A percentile compares a stretch with the other conserved stretches of the same genome.
Evolutionary conservation across 2,797 vertebrate genomes (phyloP).

Genomic region (Echiichthys vipera): DNA sequence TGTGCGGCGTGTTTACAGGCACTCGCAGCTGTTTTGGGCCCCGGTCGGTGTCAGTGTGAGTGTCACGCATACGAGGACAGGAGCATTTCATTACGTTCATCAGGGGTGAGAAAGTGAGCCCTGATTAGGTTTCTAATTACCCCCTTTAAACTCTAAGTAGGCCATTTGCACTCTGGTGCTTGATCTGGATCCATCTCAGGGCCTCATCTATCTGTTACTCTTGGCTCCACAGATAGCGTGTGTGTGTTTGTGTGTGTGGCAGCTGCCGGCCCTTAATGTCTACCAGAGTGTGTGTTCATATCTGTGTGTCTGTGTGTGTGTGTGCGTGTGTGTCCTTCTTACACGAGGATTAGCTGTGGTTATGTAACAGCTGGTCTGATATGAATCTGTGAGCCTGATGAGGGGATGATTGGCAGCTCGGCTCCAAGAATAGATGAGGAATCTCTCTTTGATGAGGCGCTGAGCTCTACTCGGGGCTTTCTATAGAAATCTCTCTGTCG

Average conservation of each 20-base stretch:
- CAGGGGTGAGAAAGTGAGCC: constrained; percentile 75
- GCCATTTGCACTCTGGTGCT: constrained; percentile 85
- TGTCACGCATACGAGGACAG: constrained; percentile 47
- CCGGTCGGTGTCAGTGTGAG: constrained; percentile 27
- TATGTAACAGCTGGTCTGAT: constrained; percentile 82
- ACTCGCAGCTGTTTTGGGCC: constrained; percentile 65
- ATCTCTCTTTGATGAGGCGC: constrained; percentile 76
- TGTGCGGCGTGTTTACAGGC: constrained; percentile 24
- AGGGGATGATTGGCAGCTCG: constrained; percentile 78
- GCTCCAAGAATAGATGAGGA: constrained; percentile 76
- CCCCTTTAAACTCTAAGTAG: constrained; percentile 87
- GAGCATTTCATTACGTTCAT: constrained; percentile 80
- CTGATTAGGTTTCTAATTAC: constrained; percentile 87
- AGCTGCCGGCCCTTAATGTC: constrained; percentile 66
- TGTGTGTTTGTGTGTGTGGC: constrained; percentile 43
- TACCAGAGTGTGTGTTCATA: constrained; percentile 31
- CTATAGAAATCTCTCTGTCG: constrained; percentile 55
- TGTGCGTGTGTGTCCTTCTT: constrained; percentile 26
- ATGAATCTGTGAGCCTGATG: constrained; percentile 70
- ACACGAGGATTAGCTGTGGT: constrained; percentile 66
- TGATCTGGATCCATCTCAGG: constrained; percentile 73
- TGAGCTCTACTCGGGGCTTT: constrained; percentile 51
- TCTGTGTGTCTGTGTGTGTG: constrained; percentile 1
- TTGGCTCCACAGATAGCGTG: constrained; percentile 46
- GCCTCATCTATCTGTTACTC: constrained; percentile 59